Evolutionary conservation across 30 jellyfish, hydroid and myxozoan species (phyloP), one percentile per base, ranked within the genome.

Genomic region (Aurelia coerulea): DNA sequence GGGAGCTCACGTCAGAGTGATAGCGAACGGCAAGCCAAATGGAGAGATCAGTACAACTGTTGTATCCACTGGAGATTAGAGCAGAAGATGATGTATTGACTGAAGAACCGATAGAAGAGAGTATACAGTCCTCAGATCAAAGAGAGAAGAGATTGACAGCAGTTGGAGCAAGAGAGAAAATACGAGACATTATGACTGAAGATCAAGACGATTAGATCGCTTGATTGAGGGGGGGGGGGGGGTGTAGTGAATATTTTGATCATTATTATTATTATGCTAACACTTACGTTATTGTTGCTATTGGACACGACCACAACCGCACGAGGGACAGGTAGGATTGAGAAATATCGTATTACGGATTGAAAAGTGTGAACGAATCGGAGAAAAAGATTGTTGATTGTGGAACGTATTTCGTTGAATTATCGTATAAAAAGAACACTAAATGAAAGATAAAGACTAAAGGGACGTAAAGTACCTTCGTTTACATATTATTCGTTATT

Each of bases 341-440:
- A 23, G 29, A 23, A 23, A 23, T 23, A 23, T 23, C 29, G 73
- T 9, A 62, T 62, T 7, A 15, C 11, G 73, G 73, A 62, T 9
- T 62, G 73, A 62, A 54, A 54, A 54, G 13, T 54, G 66, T 54
- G 0, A 54, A 54, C 66, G 66, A 54, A 54, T 54, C 66, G 66
- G 66, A 54, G 66, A 54, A 54, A 54, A 54, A 62, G 73, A 62
- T 62, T 62, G 73, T 62, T 33, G 73, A 62, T 62, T 62, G 11
- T 62, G 73, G 73, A 9, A 16, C n/a, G 73, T 62, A 62, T 62
- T 62, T 62, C 0, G 73, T 62, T 62, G 73, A 62, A 16, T 0
- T 62, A 62, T 62, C 73, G 1, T 62, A 62, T 62, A 62, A 23
- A 23, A 0, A 23, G 29, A 23, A 23, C 29, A 23, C 29, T 23